phyloP scores from a whole-genome alignment of 92 coral and sea anemone genomes.

The Palythoa caribaeorum region DNA sequence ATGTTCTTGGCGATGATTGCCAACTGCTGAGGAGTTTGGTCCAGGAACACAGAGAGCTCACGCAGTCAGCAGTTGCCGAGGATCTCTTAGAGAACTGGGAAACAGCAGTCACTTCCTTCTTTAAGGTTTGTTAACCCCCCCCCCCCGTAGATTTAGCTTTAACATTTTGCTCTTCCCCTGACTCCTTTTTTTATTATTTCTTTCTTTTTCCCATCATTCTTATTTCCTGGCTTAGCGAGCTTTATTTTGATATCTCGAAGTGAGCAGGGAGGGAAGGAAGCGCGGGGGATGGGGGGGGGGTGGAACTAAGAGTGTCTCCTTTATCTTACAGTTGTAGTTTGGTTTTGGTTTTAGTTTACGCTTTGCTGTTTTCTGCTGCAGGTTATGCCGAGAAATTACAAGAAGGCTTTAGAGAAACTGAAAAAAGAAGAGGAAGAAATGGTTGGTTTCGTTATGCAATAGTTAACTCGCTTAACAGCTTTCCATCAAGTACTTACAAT shows the following conservation, averaged over 20 bases:
- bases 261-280: too few species aligned
- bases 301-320: too few species aligned
- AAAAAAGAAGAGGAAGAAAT: constrained; percentile 70
- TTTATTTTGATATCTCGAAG: too few species aligned
- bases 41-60: constrained; percentile 77
- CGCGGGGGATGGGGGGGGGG: too few species aligned
- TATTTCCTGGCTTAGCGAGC: too few species aligned
- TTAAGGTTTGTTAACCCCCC: constrained; percentile 65
- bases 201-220: too few species aligned
- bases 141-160: too few species aligned
- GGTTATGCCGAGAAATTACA: constrained; percentile 93
- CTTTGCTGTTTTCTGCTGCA: background rate
- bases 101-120: constrained; percentile 68
- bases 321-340: background rate
- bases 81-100: constrained; percentile 80
- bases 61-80: constrained; percentile 88
- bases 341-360: background rate
- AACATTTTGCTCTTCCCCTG: too few species aligned
- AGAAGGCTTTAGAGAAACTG: constrained; percentile 72
- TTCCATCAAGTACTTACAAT: too few species aligned
- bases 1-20: constrained; percentile 76
- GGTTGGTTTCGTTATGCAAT: constrained; percentile 29
- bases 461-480: background rate
- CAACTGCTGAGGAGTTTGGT: constrained; percentile 72
- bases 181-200: too few species aligned